phyloP scores from a whole-genome alignment of 2,888 invertebrate genomes.

The Cotesia congregata region DNA sequence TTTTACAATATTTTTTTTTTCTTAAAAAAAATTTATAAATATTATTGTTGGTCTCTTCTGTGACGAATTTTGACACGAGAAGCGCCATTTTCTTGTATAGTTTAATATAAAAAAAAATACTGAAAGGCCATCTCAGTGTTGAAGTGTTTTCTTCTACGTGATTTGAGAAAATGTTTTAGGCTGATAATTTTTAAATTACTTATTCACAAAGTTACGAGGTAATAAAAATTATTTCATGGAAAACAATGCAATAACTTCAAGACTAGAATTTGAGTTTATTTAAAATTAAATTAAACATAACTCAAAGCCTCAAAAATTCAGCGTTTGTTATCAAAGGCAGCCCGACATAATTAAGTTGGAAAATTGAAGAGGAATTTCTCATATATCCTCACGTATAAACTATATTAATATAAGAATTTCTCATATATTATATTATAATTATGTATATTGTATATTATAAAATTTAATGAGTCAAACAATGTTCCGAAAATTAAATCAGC shows the following conservation, averaged over 20 bases:
- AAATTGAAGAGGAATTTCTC: background rate
- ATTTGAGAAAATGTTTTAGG: no score
- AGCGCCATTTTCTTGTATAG: no score
- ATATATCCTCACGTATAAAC: background rate
- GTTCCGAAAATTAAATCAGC: background rate
- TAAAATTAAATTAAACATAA: background rate
- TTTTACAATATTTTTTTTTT: no score
- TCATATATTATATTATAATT: background rate
- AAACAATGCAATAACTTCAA: background rate
- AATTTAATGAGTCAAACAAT: background rate
- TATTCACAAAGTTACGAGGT: no score
- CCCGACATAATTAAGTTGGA: background rate
- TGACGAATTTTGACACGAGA: no score
- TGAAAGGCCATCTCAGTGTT: no score
- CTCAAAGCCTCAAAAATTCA: background rate
- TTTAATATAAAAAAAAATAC: no score
- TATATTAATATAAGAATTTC: constrained; percentile 1
- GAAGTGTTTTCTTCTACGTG: no score
- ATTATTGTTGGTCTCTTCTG: no score
- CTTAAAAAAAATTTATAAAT: no score
- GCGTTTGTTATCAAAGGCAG: background rate
- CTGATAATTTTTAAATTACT: background rate
- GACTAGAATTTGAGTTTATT: background rate
- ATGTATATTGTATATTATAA: background rate
- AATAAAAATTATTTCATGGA: background rate